Evolutionary conservation across 2,888 invertebrate species (phyloP).

Genomic region (Noctua janthe): DNA sequence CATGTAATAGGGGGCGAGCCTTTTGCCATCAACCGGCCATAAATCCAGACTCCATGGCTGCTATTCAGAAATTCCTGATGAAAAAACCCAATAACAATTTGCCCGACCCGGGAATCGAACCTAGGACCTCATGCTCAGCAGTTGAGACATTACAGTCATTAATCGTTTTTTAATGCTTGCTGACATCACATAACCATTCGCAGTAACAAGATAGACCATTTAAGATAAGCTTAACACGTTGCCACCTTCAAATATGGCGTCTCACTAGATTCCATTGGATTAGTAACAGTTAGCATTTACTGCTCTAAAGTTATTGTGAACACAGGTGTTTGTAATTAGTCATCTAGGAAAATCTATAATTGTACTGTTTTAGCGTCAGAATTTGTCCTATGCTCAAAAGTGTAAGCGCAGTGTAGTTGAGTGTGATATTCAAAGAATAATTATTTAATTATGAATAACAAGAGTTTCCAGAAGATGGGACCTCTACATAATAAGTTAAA

Average conservation of each 20-base stretch:
- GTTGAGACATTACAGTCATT: neutral
- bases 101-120: too few relatives aligned
- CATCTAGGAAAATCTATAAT: conserved; percentile 11
- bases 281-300: conserved; percentile 12
- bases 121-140: neutral
- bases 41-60: too few relatives aligned
- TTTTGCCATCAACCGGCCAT: too few relatives aligned
- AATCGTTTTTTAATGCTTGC: neutral
- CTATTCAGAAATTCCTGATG: too few relatives aligned
- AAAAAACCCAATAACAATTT: too few relatives aligned
- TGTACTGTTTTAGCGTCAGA: neutral
- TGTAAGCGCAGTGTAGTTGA: neutral
- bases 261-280: conserved; percentile 24
- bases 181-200: neutral
- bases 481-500: too few relatives aligned
- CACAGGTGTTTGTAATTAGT: conserved; percentile 47
- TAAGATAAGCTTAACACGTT: conserved; percentile 13
- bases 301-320: conserved; percentile 27
- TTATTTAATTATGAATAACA: too few relatives aligned
- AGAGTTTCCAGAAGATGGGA: too few relatives aligned
- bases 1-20: too few relatives aligned
- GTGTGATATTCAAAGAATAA: neutral
- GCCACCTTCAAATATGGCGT: conserved; percentile 2
- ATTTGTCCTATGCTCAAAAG: neutral
- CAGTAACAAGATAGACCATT: neutral